A percentile compares a stretch with the other conserved stretches of the same genome.
phyloP scores from a whole-genome alignment of 2,113 vertebrate genomes.

The Tiliqua scincoides region DNA sequence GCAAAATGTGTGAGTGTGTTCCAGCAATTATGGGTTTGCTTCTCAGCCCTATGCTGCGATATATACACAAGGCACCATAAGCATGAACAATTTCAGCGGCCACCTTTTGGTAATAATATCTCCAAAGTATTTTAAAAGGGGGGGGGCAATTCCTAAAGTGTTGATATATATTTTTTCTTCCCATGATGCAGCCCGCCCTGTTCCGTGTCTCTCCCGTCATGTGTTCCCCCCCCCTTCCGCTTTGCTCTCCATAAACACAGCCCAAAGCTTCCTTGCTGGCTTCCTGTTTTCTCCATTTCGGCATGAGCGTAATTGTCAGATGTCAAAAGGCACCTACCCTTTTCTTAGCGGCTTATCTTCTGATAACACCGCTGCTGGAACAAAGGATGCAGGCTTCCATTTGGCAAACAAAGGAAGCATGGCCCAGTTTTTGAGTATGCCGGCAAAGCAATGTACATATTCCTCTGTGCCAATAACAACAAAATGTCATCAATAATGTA shows the following conservation, averaged over 20 bases:
- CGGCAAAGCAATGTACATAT: slow-evolving; percentile 61
- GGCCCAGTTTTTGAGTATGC: slow-evolving; percentile 62
- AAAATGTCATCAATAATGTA: slow-evolving; percentile 68
- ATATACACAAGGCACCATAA: slow-evolving; percentile 51
- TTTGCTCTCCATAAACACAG: slow-evolving; percentile 59
- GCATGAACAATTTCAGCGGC: slow-evolving; percentile 58
- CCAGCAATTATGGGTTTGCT: slow-evolving; percentile 57
- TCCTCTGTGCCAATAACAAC: slow-evolving; percentile 64
- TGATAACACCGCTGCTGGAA: slow-evolving; percentile 76
- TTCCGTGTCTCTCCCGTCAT: not conserved
- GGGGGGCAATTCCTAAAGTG: slow-evolving; percentile 31
- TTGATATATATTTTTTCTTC: slow-evolving; percentile 31
- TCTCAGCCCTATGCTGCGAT: slow-evolving; percentile 36
- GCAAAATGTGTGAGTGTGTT: slow-evolving; percentile 64
- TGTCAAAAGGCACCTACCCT: slow-evolving; percentile 75
- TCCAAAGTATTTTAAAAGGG: not conserved
- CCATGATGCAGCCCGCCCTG: slow-evolving; percentile 11
- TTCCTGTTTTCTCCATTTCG: slow-evolving; percentile 79
- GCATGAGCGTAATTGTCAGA: slow-evolving; percentile 71
- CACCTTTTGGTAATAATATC: slow-evolving; percentile 45
- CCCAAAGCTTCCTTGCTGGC: slow-evolving; percentile 67
- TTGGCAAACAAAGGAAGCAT: slow-evolving; percentile 79
- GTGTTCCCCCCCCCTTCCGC: not conserved
- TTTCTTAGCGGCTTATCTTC: slow-evolving; percentile 79
- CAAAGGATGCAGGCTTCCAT: slow-evolving; percentile 75